These are phyloP conservation scores for Leucopternis melanops DNA, from an alignment of 2,113 vertebrate species.

Conservation along the genomic window DNA sequence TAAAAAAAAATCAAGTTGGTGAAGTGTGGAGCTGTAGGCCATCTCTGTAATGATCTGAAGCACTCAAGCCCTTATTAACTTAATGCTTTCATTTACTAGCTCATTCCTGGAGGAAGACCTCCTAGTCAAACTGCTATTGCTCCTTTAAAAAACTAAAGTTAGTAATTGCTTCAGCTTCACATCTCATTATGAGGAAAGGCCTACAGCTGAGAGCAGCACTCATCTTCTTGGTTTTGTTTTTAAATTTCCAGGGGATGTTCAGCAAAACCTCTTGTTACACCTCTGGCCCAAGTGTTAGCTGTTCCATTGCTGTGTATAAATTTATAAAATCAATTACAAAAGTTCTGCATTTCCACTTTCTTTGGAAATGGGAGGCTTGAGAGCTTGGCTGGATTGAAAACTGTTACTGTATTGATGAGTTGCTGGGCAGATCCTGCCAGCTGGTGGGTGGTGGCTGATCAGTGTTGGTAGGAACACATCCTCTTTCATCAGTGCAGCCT, in stretches of 20 bases:
- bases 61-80: constrained; percentile 55
- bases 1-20: not conserved
- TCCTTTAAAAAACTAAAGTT: constrained; percentile 12
- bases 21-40: constrained; percentile 32
- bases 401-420: rapidly evolving
- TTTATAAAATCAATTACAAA: not conserved
- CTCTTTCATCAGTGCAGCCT: not conserved
- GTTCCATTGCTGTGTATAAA: not conserved
- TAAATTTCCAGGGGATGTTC: not conserved
- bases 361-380: not conserved
- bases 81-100: constrained; percentile 58
- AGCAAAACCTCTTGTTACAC: not conserved
- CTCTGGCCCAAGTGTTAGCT: not conserved
- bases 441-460: not conserved
- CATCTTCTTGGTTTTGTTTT: not conserved
- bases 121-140: constrained; percentile 26
- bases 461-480: not conserved
- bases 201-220: constrained; percentile 2
- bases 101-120: constrained; percentile 52
- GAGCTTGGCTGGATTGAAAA: not conserved
- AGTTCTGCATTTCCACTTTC: not conserved
- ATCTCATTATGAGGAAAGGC: not conserved
- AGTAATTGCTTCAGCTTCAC: constrained; percentile 37
- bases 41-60: constrained; percentile 50
- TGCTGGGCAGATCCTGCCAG: not conserved